phyloP scores from a whole-genome alignment of 2,888 invertebrate genomes.

The Lamellibrachia satsuma region DNA sequence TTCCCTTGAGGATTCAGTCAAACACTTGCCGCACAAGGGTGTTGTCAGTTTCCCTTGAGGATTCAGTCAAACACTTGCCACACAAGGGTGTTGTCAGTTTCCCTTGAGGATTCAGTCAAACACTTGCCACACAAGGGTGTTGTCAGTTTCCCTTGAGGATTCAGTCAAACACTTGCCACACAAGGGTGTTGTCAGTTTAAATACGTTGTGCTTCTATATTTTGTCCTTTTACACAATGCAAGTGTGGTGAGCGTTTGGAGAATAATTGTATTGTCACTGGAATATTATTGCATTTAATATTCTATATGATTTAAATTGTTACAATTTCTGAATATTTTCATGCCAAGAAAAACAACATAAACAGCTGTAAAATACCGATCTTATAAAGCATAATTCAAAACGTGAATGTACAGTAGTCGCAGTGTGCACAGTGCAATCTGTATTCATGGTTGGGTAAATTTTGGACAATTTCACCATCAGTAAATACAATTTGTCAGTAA shows the following conservation, averaged over 20 bases:
- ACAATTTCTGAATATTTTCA: not conserved
- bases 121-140: not conserved
- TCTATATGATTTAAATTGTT: not conserved
- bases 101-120: not conserved
- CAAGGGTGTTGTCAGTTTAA: not conserved
- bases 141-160: not conserved
- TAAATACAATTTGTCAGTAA: too few species aligned
- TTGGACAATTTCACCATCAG: too few species aligned
- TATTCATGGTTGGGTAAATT: not conserved
- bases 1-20: not conserved
- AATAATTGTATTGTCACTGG: not conserved
- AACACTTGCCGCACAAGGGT: not conserved
- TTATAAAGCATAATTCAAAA: not conserved
- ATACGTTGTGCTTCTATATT: not conserved
- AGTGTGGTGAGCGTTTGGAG: not conserved
- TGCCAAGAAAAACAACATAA: not conserved
- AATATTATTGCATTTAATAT: not conserved
- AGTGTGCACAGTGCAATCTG: not conserved
- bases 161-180: not conserved
- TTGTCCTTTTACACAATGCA: not conserved
- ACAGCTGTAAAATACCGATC: not conserved
- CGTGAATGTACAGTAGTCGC: not conserved
- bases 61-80: not conserved
- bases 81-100: not conserved
- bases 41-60: not conserved